Base-by-base conservation (phyloP, 2,113 vertebrate species). In the Leucoraja erinaceus region DNA sequence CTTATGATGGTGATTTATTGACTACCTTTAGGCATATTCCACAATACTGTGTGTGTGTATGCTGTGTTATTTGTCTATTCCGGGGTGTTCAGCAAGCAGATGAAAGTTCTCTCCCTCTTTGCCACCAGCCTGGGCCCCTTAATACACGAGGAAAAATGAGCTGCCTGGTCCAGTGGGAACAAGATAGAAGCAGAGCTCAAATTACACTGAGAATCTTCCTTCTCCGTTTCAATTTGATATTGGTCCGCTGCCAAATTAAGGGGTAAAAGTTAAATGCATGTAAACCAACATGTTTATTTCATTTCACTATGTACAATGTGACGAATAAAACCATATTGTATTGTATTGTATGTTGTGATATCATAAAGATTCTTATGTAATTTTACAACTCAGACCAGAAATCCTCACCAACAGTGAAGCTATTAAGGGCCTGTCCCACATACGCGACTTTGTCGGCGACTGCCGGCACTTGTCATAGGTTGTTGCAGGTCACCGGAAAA, bases 1-100 rank as follows among this genome's bases (percentile, higher is more conserved):
- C 88, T 47, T 72, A 91, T 70, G 54, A 91, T 54, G 72, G 47
- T 72, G 68, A 91, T 91, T 90, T 72, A 70, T 90, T 28, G 3
- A 20, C n/a, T 38, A 72, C 31, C 66, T 72, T 91, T 5, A 91
- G 66, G 66, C 20, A 38, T 47, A 54, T 91, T 72, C 88, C 63
- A 72, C 38, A 47, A 28, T 91, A 33, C 18, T 25, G 20, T 72
- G 66, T 72, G 66, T 72, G 66, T 72, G 31, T 28, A 11, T 33
- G 3, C 16, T 90, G 86, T 38, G 7, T 5, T 56, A 66, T 90
- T 91, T 47, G 31, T 47, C 88, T 91, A 31, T 90, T 90, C 61
- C 47, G 16, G 33, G 9, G 18, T 20, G 63, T 72, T 22, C n/a
- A 72, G 33, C 25, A 72, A 38, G 18, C 4, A 72, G 66, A 91